Base-by-base conservation (phyloP, 2,888 invertebrate species). In the Platycheirus rosarum region DNA sequence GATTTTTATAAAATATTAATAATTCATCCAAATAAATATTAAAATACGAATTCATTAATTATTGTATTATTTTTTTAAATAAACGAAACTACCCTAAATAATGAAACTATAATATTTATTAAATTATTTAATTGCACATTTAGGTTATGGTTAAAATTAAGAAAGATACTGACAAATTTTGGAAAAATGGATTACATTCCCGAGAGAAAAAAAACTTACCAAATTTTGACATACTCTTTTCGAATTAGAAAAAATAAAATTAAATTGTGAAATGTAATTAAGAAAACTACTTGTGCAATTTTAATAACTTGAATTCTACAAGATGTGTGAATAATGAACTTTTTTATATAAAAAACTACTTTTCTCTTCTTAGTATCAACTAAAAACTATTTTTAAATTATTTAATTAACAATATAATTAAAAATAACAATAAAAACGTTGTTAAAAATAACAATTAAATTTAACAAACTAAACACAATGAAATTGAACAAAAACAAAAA, bases 251-350 rank as follows among this genome's bases (percentile, higher is more conserved):
- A 48, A 48, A 37, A 0, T 18, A n/a, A 23, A 42, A 32, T 7
- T 23, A 37, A 0, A 26, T 37, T 11, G 13, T 51, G 9, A 49
- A 63, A 32, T 65, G 16, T 62, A 35, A 42, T 32, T 11, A 51
- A 62, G 69, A 76, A 40, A 75, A 70, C 75, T 80, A 80, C 75
- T 74, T 70, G 80, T 80, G 80, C 80, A 80, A 75, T 42, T 80
- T 55, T 65, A 62, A 46, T 37, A 55, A 62, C 46, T 53, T 37
- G 51, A 70, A 71, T 20, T 62, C 80, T 80, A 76, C 75, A 16
- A 69, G 20, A 18, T 51, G 69, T 65, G 75, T 65, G 70, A 79
- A 70, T 63, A 26, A 74, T 57, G 55, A 79, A 74, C n/a, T n/a
- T 26, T 55, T 40, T 5, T 35, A 51, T 40, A n/a, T 4, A 49